These are phyloP conservation scores for Pachliopta kotzebuea DNA, from an alignment of 2,888 invertebrate species.

Conservation along the genomic window DNA sequence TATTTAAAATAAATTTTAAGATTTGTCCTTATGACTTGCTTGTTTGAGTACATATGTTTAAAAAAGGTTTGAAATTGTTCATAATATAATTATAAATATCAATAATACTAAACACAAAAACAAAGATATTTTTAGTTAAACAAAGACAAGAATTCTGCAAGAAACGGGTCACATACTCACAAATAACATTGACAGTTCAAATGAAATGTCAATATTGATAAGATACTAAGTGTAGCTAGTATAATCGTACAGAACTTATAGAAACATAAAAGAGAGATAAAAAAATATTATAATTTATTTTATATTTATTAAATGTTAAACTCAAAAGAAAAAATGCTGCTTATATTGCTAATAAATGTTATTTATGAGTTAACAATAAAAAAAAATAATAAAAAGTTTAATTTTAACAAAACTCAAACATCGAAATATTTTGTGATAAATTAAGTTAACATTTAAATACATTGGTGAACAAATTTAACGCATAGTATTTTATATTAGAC, in stretches of 20 bases:
- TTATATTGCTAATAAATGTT: too few relatives aligned
- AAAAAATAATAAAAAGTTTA: too few relatives aligned
- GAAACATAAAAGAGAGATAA: too few relatives aligned
- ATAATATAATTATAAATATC: slow-evolving; percentile 6
- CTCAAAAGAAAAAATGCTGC: too few relatives aligned
- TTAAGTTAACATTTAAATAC: too few relatives aligned
- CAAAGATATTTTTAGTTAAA: slow-evolving; percentile 11
- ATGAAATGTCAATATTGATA: slow-evolving; percentile 7
- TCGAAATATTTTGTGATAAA: too few relatives aligned
- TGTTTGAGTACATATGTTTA: slow-evolving; percentile 2
- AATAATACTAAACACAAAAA: not conserved
- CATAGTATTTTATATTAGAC: too few relatives aligned
- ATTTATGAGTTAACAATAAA: too few relatives aligned
- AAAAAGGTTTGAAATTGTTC: slow-evolving; percentile 9
- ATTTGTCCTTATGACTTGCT: slow-evolving; percentile 10
- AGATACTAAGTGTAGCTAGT: slow-evolving; percentile 10
- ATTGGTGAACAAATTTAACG: too few relatives aligned
- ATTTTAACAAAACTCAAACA: too few relatives aligned
- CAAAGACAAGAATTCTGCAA: slow-evolving; percentile 25
- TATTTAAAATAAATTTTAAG: slow-evolving; percentile 41
- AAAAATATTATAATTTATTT: too few relatives aligned
- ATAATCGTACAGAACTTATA: not conserved
- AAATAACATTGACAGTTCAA: slow-evolving; percentile 14
- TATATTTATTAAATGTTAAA: too few relatives aligned
- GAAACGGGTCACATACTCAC: slow-evolving; percentile 18